phyloP scores from a whole-genome alignment of 2,797 vertebrate species.

The Manis javanica region DNA sequence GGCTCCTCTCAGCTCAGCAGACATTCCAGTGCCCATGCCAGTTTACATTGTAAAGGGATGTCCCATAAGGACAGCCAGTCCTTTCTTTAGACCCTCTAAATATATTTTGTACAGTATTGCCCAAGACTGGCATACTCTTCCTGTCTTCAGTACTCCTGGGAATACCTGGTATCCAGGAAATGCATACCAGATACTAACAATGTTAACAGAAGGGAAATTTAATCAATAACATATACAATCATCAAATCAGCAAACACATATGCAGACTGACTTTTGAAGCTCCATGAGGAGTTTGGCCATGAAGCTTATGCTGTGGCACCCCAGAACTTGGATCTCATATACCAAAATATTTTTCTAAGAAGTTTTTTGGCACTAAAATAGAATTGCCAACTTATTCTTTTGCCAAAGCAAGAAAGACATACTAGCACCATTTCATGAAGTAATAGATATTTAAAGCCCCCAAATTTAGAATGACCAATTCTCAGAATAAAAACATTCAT shows the following conservation, averaged over 20 bases:
- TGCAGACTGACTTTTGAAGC: background rate
- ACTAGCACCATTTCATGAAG: background rate
- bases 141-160: background rate
- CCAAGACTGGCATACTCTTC: background rate
- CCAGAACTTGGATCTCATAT: background rate
- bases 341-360: background rate
- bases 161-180: background rate
- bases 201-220: background rate
- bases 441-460: background rate
- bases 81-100: background rate
- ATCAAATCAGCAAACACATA: background rate
- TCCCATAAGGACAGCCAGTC: background rate
- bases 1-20: background rate
- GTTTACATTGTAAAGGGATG: background rate
- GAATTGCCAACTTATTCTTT: background rate
- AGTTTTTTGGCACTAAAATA: background rate
- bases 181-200: background rate
- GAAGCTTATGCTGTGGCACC: background rate
- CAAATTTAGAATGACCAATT: slow-evolving; percentile 30
- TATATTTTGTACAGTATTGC: background rate
- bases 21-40: background rate
- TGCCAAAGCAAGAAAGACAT: slow-evolving; percentile 4
- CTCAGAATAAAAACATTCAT: background rate
- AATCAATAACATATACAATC: background rate
- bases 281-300: background rate